These are phyloP conservation scores for Alsophila aescularia DNA, from an alignment of 2,888 invertebrate species.

Conservation along the genomic window DNA sequence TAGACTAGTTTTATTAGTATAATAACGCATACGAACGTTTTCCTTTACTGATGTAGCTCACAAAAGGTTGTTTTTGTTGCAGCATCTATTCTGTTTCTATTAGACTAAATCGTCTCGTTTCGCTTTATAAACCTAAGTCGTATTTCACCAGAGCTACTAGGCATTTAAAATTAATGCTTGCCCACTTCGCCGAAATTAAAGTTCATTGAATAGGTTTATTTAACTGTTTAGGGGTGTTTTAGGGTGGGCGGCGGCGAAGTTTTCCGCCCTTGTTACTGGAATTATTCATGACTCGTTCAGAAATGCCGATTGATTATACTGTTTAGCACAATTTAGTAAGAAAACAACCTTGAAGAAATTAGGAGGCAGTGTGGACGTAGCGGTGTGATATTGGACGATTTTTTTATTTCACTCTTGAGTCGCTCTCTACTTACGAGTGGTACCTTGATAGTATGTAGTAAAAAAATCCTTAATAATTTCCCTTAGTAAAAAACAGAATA, in stretches of 20 bases:
- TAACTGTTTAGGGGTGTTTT: slow-evolving; percentile 10
- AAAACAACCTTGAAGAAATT: slow-evolving; percentile 5
- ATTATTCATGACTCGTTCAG: slow-evolving; percentile 70
- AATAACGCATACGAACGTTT: too few relatives aligned
- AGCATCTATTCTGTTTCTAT: not conserved
- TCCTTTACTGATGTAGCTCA: too few relatives aligned
- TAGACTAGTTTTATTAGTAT: too few relatives aligned
- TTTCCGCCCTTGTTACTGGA: slow-evolving; percentile 54
- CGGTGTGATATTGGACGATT: not conserved
- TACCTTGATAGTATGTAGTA: too few relatives aligned
- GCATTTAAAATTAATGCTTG: not conserved
- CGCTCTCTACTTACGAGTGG: too few relatives aligned
- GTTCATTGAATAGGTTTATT: slow-evolving; percentile 61
- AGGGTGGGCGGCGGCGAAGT: slow-evolving; percentile 43
- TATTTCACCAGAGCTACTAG: not conserved
- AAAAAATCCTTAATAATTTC: too few relatives aligned
- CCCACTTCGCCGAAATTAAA: slow-evolving; percentile 56
- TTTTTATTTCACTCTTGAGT: too few relatives aligned
- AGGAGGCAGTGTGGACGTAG: not conserved
- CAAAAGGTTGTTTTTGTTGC: too few relatives aligned
- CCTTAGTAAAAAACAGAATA: too few relatives aligned
- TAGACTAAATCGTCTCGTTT: not conserved
- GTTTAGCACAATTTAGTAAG: slow-evolving; percentile 55
- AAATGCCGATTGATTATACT: slow-evolving; percentile 71
- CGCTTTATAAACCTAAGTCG: not conserved